Conservation (phyloP, 2,113 vertebrate species). For the Terrapene triunguis region DNA sequence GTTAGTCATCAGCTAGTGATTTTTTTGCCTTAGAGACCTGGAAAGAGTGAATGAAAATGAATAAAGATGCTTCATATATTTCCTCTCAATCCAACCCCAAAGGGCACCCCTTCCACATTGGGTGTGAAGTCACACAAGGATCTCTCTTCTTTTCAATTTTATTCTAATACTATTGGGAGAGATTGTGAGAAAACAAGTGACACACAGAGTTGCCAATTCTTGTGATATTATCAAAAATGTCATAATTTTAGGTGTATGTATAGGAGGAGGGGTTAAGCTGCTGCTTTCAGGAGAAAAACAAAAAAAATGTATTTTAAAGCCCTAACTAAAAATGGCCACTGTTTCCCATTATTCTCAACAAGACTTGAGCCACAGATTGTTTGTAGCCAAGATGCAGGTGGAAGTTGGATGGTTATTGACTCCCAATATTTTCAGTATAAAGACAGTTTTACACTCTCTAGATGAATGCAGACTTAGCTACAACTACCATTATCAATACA, state of each 20-base stretch:
- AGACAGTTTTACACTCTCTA: background rate
- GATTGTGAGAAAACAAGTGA: background rate
- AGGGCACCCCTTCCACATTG: background rate
- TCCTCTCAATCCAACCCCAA: background rate
- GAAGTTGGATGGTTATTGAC: background rate
- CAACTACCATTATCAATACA: background rate
- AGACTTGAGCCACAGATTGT: background rate
- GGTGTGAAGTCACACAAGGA: background rate
- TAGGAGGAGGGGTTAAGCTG: background rate
- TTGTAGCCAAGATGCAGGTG: background rate
- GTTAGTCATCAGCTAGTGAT: background rate
- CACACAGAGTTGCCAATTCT: background rate
- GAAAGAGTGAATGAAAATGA: background rate
- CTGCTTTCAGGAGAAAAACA: background rate
- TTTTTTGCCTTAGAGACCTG: background rate
- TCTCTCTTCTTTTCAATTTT: background rate
- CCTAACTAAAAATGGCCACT: background rate
- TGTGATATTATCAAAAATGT: background rate
- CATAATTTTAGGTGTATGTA: fast-evolving
- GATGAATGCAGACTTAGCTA: background rate
- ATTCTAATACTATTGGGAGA: background rate
- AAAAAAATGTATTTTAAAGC: background rate
- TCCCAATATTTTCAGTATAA: background rate
- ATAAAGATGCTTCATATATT: background rate
- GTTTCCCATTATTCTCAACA: background rate